Percentiles rank a stretch among this genome's conserved stretches.
phyloP scores from a whole-genome alignment of 2,113 vertebrate genomes.

The Saimiri boliviensis region DNA sequence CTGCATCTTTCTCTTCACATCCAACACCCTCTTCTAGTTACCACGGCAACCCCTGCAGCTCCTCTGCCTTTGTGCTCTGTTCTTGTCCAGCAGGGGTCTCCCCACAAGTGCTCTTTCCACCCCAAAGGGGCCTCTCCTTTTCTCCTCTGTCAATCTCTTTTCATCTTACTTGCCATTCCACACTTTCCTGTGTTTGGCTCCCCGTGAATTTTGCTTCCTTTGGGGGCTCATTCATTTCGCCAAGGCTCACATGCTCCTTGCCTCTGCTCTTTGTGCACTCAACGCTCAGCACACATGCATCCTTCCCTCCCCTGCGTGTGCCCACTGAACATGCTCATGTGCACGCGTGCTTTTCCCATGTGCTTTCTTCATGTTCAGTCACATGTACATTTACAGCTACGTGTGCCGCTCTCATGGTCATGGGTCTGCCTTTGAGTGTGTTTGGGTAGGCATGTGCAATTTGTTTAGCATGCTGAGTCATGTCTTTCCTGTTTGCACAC shows the following conservation, averaged over 20 bases:
- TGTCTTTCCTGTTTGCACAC: background rate
- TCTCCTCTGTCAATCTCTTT: background rate
- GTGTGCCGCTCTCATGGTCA: background rate
- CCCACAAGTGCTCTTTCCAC: background rate
- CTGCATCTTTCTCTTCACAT: background rate
- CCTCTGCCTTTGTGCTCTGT: background rate
- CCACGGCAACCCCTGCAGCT: background rate
- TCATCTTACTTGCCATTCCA: background rate
- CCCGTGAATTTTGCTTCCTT: background rate
- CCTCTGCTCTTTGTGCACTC: background rate
- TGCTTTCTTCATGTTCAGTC: background rate
- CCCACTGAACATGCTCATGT: background rate
- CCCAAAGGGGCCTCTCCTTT: background rate
- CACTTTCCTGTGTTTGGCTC: background rate
- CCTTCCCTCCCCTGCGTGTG: background rate
- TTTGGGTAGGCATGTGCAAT: background rate
- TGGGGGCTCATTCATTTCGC: background rate
- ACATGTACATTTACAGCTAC: background rate
- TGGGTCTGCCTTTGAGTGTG: background rate
- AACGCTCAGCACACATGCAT: fast-evolving
- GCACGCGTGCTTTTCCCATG: background rate
- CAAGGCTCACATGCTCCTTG: background rate
- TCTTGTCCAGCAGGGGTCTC: background rate
- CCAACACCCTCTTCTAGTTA: background rate
- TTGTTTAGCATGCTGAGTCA: background rate